Base-by-base conservation (phyloP, 2,797 vertebrate genomes). In the Melanotaenia pygmaea region DNA sequence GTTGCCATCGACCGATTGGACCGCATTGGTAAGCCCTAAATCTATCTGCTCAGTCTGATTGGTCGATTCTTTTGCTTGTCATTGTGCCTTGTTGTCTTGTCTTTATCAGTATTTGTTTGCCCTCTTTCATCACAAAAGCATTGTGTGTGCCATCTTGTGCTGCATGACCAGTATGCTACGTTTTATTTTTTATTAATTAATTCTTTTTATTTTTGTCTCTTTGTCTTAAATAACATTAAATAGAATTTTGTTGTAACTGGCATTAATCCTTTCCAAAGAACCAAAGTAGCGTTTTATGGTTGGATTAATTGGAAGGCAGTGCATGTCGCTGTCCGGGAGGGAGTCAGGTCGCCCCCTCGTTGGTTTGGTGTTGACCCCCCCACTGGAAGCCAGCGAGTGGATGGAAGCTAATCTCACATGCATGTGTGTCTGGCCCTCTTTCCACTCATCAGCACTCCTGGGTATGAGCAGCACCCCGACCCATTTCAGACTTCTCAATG, bases 1-100 rank as follows among this genome's bases (percentile, higher is more conserved):
- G 97, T 98, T 16, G 97, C 97, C 84, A 98, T 98, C 32, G 97
- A 98, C 86, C 96, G 98, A 59, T 89, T 99, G 77, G 98, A 99
- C 92, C 96, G 98, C 85, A 99, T 99, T 72, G 98, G 98, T 99
- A 97, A 95, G 95, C 71, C 51, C 73, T 35, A 30, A 67, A 50
- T 26, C 32, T 64, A 16, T 59, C 45, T 77, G 61, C 76, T 54
- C 70, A 78, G 24, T 91, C 71, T 74, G 71, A 84, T 72, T 87
- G 85, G 76, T 91, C 50, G 83, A 82, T 72, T 86, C 88, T 91
- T 80, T 87, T 93, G 91, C 88, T 83, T 86, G 90, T 90, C 91
- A 91, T 89, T 47, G 86, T 90, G 91, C 89, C 90, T 92, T 89
- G 86, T 90, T 72, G 89, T 91, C 90, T 89, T 77, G 86, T 93